Base-by-base conservation (phyloP, 2,797 vertebrate genomes). In the Poecilia velifera region DNA sequence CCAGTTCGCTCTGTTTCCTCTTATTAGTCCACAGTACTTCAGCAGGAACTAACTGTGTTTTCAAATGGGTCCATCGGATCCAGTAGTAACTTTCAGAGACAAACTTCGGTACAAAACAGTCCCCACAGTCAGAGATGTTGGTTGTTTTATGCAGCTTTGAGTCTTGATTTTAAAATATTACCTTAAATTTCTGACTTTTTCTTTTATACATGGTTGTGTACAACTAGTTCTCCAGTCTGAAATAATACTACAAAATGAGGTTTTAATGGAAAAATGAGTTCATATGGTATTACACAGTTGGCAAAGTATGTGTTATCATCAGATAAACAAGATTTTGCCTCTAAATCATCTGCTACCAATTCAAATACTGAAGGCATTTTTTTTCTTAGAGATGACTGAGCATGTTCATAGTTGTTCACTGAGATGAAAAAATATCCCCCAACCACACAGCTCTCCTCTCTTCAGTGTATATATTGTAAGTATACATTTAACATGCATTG, bases 341-440 rank as follows among this genome's bases (percentile, higher is more conserved):
- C 68, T 45, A 16, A 71, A 28, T 28, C 6, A 6, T 46, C 10
- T 46, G 25, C 22, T 46, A 71, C 5, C 10, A 28, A 46, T 16
- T 46, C 5, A 45, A 46, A 71, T 46, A 28, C 41, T 46, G 68
- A 45, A 28, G n/a, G n/a, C 41, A n/a, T n/a, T 71, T n/a, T 14
- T n/a, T 70, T 43, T 43, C 39, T 70, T 45, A 1, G 20, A 34
- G 31, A 22, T 73, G 47, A 51, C 9, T 18, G 45, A 46, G 2
- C n/a, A 72, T 72, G 71, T 31, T 49, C 71, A 25, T 18, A 9
- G 36, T 51, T 51, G 68, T 71, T n/a, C 68, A 71, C 68, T 71
- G 41, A 45, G 41, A 46, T 7, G 4, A 46, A 8, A 28, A 45
- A 71, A 28, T 46, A 28, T 71, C n/a, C 25, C 6, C 10, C 6